phyloP scores from a whole-genome alignment of 2,797 vertebrate genomes.

The Pipistrellus pygmaeus region DNA sequence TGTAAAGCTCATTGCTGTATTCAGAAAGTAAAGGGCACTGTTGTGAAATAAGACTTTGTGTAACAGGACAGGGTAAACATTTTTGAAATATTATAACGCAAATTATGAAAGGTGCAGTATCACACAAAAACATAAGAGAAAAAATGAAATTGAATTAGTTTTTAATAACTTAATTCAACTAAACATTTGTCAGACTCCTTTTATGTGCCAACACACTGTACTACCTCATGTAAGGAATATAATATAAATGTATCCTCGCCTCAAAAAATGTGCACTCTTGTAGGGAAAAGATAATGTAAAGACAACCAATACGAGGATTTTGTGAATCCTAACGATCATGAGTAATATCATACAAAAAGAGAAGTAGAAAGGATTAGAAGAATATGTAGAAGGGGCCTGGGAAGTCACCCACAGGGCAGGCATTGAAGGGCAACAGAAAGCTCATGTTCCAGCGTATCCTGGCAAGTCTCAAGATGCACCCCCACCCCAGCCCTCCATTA shows the following conservation, averaged over 20 bases:
- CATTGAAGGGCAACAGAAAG: constrained; percentile 15
- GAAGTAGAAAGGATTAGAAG: constrained; percentile 11
- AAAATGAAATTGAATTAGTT: constrained; percentile 40
- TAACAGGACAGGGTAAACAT: background rate
- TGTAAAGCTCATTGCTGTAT: constrained; percentile 52
- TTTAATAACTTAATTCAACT: constrained; percentile 35
- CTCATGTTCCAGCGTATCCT: background rate
- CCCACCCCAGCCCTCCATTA: background rate
- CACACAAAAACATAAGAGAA: background rate
- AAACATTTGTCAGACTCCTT: constrained; percentile 42
- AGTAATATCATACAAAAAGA: constrained; percentile 48
- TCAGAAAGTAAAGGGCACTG: constrained; percentile 54
- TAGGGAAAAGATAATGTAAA: constrained; percentile 38
- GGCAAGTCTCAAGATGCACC: background rate
- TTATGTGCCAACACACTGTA: constrained; percentile 28
- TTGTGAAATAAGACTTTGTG: constrained; percentile 38
- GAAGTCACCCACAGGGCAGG: background rate
- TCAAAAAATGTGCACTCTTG: constrained; percentile 25
- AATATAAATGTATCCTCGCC: constrained; percentile 20
- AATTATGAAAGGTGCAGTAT: constrained; percentile 35
- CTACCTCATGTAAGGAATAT: background rate
- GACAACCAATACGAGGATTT: constrained; percentile 1
- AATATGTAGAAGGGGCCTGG: background rate
- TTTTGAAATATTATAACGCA: constrained; percentile 36
- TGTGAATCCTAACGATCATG: background rate